A percentile compares a stretch with the other conserved stretches of the same genome.
phyloP scores from a whole-genome alignment of 2,113 vertebrate genomes.

The Andinoacara biseriatus region DNA sequence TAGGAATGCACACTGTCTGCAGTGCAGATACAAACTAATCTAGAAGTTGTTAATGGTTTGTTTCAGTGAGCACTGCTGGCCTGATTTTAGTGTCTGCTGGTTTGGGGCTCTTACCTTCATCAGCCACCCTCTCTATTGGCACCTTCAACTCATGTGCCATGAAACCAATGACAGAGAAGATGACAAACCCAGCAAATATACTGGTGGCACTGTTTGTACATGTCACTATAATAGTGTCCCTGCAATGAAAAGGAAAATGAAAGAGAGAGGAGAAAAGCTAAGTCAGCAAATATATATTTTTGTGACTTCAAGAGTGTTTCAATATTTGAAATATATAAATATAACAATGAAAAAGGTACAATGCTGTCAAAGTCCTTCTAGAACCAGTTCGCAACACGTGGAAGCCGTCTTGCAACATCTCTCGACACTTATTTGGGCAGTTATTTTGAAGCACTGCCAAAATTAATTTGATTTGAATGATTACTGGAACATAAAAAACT shows the following conservation, averaged over 20 bases:
- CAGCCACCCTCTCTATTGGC: conserved; percentile 95
- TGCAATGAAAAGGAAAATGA: conserved; percentile 66
- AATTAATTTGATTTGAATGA: neutral
- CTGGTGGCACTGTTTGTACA: conserved; percentile 98
- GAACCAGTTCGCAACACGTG: neutral
- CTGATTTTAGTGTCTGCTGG: neutral
- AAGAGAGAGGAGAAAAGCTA: neutral
- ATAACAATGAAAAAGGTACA: neutral
- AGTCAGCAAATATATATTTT: neutral
- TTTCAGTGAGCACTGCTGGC: neutral
- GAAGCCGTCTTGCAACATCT: neutral
- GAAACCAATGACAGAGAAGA: conserved; percentile 99
- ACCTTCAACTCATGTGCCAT: conserved; percentile 98
- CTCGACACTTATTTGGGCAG: neutral
- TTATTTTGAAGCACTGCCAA: neutral
- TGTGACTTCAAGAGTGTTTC: neutral
- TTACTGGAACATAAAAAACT: neutral
- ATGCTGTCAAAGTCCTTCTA: neutral
- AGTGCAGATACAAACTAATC: neutral
- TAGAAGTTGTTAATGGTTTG: neutral
- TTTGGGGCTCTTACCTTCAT: conserved; percentile 87
- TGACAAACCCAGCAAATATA: conserved; percentile 98
- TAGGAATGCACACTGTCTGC: neutral
- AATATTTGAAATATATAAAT: neutral
- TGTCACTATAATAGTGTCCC: conserved; percentile 95